phyloP scores from a whole-genome alignment of 2,888 invertebrate species.

The Dryomyza anilis region DNA sequence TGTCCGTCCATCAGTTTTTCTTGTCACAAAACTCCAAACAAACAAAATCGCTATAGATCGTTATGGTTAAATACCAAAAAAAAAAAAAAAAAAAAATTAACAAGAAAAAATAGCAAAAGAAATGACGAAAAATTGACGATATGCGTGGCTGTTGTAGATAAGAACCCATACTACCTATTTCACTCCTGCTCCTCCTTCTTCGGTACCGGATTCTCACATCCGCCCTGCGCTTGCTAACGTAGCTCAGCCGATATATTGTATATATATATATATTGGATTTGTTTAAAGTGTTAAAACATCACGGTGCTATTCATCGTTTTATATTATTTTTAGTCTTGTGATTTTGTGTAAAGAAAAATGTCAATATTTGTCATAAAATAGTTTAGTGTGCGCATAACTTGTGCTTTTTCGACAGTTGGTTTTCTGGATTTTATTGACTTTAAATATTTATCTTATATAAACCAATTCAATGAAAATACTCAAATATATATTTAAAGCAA shows the following conservation, averaged over 20 bases:
- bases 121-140: conserved; percentile 34
- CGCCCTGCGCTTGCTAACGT: neutral
- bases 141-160: conserved; percentile 43
- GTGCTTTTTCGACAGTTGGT: neutral
- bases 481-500: too few species aligned
- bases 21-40: conserved; percentile 1
- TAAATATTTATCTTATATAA: too few species aligned
- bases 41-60: neutral
- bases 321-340: neutral
- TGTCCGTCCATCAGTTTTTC: neutral
- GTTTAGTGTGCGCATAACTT: neutral
- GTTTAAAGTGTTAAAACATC: neutral
- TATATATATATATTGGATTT: neutral
- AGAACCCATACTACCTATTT: too few species aligned
- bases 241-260: neutral
- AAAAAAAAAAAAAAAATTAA: neutral
- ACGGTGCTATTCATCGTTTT: neutral
- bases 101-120: neutral
- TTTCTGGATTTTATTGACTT: neutral
- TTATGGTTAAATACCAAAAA: neutral
- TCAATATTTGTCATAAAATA: conserved; percentile 16
- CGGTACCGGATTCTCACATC: neutral
- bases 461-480: too few species aligned
- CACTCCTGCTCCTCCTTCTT: neutral
- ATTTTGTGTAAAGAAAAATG: neutral